Evolutionary conservation across 2,797 vertebrate species (phyloP).

Genomic region (Hybognathus amarus): DNA sequence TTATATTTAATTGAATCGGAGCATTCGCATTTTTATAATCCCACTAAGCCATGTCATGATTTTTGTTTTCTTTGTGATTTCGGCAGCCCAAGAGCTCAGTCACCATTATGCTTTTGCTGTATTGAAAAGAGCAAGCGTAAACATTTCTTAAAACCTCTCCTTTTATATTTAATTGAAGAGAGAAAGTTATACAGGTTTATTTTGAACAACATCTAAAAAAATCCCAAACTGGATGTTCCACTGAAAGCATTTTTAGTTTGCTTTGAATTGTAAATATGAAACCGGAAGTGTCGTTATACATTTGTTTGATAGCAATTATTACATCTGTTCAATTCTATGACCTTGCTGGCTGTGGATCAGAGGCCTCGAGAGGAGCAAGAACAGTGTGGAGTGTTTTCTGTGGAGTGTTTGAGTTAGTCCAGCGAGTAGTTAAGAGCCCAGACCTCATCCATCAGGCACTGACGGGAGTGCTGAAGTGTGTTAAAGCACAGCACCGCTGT

Average conservation of each 20-base stretch:
- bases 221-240: background rate
- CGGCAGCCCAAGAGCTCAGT: background rate
- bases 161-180: background rate
- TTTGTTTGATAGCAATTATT: background rate
- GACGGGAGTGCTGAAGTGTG: constrained; percentile 50
- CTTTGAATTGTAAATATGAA: background rate
- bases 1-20: background rate
- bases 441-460: constrained; percentile 53
- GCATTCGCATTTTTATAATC: background rate
- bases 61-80: background rate
- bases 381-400: constrained; percentile 8
- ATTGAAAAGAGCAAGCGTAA: background rate
- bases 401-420: constrained; percentile 41
- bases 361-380: background rate
- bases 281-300: background rate
- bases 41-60: background rate
- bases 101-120: background rate
- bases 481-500: constrained; percentile 46
- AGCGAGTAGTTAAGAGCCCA: constrained; percentile 46
- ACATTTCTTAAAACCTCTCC: background rate
- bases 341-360: background rate
- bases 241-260: background rate
- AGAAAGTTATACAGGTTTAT: background rate
- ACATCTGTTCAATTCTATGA: background rate
- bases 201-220: background rate